Evolutionary conservation across 1,140 invertebrate species (phyloP).

Genomic region (Lanistes nyassanus): DNA sequence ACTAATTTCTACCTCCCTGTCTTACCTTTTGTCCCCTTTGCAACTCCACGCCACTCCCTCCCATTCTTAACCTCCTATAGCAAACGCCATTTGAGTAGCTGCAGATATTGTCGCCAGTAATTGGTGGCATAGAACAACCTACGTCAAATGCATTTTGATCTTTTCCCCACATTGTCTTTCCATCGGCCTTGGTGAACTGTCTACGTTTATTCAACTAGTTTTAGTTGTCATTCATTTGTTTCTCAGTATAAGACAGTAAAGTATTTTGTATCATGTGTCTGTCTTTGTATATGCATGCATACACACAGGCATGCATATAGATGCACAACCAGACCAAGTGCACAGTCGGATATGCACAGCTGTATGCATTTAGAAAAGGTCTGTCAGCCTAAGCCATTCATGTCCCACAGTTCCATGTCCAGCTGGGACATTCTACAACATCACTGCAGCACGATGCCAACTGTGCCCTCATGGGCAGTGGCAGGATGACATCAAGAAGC

Average conservation of each 20-base stretch:
- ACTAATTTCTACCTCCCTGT: neutral
- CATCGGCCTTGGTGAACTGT: too few species aligned
- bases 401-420: slow-evolving; percentile 47
- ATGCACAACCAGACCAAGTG: too few species aligned
- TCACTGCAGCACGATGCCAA: slow-evolving; percentile 33
- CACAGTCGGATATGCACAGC: too few species aligned
- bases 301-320: neutral
- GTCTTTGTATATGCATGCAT: slow-evolving; percentile 7
- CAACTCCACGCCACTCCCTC: neutral
- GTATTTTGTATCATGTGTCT: slow-evolving; percentile 5
- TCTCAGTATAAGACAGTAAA: neutral
- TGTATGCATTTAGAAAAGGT: too few species aligned
- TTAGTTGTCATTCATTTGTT: neutral
- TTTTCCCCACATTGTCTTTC: too few species aligned
- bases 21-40: neutral
- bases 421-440: slow-evolving; percentile 46
- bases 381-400: neutral
- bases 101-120: neutral
- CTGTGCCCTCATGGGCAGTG: slow-evolving; percentile 42
- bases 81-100: neutral
- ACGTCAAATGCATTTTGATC: too few species aligned
- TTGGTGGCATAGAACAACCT: too few species aligned
- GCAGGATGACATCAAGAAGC: slow-evolving; percentile 37
- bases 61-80: neutral
- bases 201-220: too few species aligned